These are phyloP conservation scores for Drosophila suzukii DNA, from an alignment of 1,140 invertebrate species.

Conservation along the genomic window DNA sequence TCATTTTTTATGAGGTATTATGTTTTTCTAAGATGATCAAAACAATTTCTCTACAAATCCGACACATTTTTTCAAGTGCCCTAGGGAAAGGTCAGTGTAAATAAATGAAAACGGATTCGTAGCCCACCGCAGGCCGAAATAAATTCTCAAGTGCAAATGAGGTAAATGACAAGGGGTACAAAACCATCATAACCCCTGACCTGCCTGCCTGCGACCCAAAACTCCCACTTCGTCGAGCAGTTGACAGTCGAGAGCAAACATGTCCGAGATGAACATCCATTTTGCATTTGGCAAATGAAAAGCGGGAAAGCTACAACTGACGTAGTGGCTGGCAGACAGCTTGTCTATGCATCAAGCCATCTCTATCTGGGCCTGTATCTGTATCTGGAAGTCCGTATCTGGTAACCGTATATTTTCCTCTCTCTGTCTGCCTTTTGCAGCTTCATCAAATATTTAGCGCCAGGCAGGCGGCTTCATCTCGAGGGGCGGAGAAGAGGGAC, in stretches of 20 bases:
- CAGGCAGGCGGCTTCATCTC: slow-evolving; percentile 49
- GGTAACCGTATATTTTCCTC: slow-evolving; percentile 33
- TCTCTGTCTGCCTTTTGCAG: slow-evolving; percentile 49
- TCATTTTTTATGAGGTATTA: not conserved
- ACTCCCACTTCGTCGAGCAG: slow-evolving; percentile 4
- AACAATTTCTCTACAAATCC: too few relatives aligned
- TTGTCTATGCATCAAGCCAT: slow-evolving; percentile 41
- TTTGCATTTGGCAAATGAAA: slow-evolving; percentile 72
- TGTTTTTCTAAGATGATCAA: not conserved
- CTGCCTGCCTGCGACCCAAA: not conserved
- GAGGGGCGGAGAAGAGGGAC: slow-evolving; percentile 4
- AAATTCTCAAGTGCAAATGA: slow-evolving; percentile 75
- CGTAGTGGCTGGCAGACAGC: slow-evolving; percentile 41
- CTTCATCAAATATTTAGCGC: slow-evolving; percentile 81
- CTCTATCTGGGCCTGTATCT: slow-evolving; percentile 21
- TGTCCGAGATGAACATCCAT: slow-evolving; percentile 54
- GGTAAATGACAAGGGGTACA: slow-evolving; percentile 51
- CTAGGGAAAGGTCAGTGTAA: slow-evolving; percentile 54
- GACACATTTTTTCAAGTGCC: slow-evolving; percentile 4
- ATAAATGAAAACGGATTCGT: slow-evolving; percentile 42
- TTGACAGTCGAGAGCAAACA: slow-evolving; percentile 39
- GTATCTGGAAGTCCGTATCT: slow-evolving; percentile 33
- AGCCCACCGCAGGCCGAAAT: slow-evolving; percentile 34
- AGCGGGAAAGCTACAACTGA: slow-evolving; percentile 50
- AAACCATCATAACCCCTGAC: slow-evolving; percentile 20